phyloP scores from a whole-genome alignment of 2,888 invertebrate species.

The Latheticus oryzae region DNA sequence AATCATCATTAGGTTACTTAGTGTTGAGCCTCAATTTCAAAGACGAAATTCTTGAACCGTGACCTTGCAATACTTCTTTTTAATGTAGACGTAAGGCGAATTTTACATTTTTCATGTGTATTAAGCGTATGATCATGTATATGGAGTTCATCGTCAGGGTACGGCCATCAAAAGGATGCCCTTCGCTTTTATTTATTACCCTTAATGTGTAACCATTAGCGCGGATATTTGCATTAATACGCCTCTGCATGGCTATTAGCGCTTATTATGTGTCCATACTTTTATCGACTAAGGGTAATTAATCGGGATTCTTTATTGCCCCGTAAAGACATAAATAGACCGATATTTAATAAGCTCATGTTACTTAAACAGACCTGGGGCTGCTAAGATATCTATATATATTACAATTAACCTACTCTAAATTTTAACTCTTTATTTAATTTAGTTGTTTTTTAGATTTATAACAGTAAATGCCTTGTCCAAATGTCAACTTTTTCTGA shows the following conservation, averaged over 20 bases:
- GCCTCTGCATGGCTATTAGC: conserved; percentile 23
- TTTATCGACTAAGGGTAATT: conserved; percentile 15
- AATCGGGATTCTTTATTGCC: conserved; percentile 6
- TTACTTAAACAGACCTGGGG: no score
- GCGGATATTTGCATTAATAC: conserved; percentile 42
- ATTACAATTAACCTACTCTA: no score
- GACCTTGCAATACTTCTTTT: conserved; percentile 18
- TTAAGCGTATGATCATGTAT: conserved; percentile 9
- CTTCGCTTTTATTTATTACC: conserved; percentile 41
- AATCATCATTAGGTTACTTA: conserved; percentile 34
- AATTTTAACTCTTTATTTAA: no score
- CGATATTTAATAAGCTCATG: not conserved
- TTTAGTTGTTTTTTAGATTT: no score
- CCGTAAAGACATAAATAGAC: conserved; percentile 3
- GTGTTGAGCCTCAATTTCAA: not conserved
- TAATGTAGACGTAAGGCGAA: conserved; percentile 9
- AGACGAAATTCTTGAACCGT: conserved; percentile 19
- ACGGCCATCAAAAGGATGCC: conserved; percentile 21
- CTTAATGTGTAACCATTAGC: conserved; percentile 46
- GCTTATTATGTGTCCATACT: conserved; percentile 12
- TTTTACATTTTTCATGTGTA: conserved; percentile 9
- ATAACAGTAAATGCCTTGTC: no score
- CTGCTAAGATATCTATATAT: no score
- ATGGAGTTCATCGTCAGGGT: conserved; percentile 2
- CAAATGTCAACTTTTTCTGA: no score